A percentile compares a stretch with the other conserved stretches of the same genome.
phyloP scores from a whole-genome alignment of 2,888 invertebrate genomes.

The Halocaridina rubra region DNA sequence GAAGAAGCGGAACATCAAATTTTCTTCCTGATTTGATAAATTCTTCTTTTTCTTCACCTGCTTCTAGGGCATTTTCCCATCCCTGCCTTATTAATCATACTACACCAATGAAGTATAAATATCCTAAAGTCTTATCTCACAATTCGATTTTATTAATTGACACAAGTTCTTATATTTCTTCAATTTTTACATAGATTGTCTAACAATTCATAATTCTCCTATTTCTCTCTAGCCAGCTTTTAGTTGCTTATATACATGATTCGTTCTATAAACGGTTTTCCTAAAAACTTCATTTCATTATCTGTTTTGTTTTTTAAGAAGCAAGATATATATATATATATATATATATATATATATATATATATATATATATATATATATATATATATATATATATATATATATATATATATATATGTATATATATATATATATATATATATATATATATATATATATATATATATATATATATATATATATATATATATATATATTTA shows the following conservation, averaged over 20 bases:
- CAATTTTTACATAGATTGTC: no score
- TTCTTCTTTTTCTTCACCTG: no score
- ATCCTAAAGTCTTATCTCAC: no score
- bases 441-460: background rate
- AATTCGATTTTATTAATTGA: no score
- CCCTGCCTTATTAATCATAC: no score
- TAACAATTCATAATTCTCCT: no score
- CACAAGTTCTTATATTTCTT: no score
- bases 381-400: background rate
- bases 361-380: background rate
- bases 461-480: background rate
- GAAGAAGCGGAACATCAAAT: background rate
- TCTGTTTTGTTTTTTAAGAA: background rate
- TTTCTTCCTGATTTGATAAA: background rate
- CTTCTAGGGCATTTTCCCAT: no score
- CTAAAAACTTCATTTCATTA: background rate
- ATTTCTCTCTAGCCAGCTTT: no score
- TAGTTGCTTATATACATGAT: no score
- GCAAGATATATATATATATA: background rate
- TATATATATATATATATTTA: background rate
- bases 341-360: background rate
- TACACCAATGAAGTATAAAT: no score
- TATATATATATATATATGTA: background rate
- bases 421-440: background rate
- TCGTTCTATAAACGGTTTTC: background rate